A percentile compares a stretch with the other conserved stretches of the same genome.
phyloP scores from a whole-genome alignment of 2,797 vertebrate species.

The Alosa sapidissima region DNA sequence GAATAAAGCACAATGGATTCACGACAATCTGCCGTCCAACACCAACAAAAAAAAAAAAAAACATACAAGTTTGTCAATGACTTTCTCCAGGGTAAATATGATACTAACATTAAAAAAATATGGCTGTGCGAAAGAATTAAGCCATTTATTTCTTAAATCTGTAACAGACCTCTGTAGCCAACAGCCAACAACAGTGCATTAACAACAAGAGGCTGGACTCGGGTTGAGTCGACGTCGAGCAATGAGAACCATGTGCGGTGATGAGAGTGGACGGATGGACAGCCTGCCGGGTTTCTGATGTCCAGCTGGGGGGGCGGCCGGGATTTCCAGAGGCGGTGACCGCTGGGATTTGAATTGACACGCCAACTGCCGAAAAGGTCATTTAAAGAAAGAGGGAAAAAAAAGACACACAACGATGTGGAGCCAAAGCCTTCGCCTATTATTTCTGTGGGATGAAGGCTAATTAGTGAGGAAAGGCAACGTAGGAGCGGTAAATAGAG shows the following conservation, averaged over 20 bases:
- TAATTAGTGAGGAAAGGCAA: neutral
- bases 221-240: neutral
- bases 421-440: conserved; percentile 34
- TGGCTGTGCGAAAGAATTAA: neutral
- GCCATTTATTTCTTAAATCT: conserved; percentile 38
- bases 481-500: conserved; percentile 24
- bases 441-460: conserved; percentile 21
- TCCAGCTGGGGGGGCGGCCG: conserved; percentile 34
- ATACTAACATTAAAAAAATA: conserved; percentile 34
- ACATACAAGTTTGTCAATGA: conserved; percentile 27
- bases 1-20: neutral
- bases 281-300: conserved; percentile 27
- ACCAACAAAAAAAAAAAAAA: neutral
- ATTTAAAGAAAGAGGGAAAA: conserved; percentile 30
- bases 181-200: conserved; percentile 12
- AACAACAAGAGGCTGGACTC: neutral
- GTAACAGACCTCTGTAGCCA: conserved; percentile 4
- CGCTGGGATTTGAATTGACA: conserved; percentile 32
- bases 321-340: conserved; percentile 30
- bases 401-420: neutral
- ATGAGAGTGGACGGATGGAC: conserved; percentile 26
- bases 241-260: conserved; percentile 43
- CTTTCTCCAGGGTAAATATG: conserved; percentile 18
- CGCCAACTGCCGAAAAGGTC: conserved; percentile 24
- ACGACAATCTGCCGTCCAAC: conserved; percentile 19